These are phyloP conservation scores for Odontocolon sp. DNA, from an alignment of 2,888 invertebrate genomes.

Conservation along the genomic window DNA sequence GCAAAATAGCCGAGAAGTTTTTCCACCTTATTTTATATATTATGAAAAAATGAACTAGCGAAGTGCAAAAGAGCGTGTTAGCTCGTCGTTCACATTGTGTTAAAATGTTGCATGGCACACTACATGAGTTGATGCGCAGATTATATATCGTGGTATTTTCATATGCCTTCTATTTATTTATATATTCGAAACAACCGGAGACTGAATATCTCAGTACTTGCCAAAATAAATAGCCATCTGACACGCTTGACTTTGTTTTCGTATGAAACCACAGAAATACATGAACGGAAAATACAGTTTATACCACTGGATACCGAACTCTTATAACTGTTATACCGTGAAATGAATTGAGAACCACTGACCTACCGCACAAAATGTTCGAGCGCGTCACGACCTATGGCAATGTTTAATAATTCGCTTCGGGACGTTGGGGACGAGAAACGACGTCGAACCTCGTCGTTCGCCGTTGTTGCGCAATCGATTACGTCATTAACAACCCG, in stretches of 20 bases:
- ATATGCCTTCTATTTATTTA: too few relatives aligned
- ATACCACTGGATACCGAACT: neutral
- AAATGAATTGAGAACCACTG: slow-evolving; percentile 45
- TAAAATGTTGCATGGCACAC: neutral
- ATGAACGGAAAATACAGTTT: too few relatives aligned
- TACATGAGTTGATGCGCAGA: too few relatives aligned
- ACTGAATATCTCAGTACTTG: too few relatives aligned
- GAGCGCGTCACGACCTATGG: slow-evolving; percentile 48
- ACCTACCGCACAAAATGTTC: slow-evolving; percentile 34
- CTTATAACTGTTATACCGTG: neutral
- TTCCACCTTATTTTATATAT: neutral
- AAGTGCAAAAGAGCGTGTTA: too few relatives aligned
- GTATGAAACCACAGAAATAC: too few relatives aligned
- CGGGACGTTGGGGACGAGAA: slow-evolving; percentile 35
- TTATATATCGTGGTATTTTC: too few relatives aligned
- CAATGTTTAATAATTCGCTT: slow-evolving; percentile 56
- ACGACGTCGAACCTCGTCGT: slow-evolving; percentile 39
- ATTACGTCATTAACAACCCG: slow-evolving; percentile 61
- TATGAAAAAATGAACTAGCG: neutral
- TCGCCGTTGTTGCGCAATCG: slow-evolving; percentile 61
- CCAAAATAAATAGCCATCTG: too few relatives aligned
- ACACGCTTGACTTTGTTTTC: too few relatives aligned
- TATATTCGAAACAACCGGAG: too few relatives aligned
- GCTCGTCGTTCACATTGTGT: neutral
- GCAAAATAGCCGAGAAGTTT: neutral